phyloP scores from a whole-genome alignment of 2,888 invertebrate genomes.

The Sminthurinus aureus region DNA sequence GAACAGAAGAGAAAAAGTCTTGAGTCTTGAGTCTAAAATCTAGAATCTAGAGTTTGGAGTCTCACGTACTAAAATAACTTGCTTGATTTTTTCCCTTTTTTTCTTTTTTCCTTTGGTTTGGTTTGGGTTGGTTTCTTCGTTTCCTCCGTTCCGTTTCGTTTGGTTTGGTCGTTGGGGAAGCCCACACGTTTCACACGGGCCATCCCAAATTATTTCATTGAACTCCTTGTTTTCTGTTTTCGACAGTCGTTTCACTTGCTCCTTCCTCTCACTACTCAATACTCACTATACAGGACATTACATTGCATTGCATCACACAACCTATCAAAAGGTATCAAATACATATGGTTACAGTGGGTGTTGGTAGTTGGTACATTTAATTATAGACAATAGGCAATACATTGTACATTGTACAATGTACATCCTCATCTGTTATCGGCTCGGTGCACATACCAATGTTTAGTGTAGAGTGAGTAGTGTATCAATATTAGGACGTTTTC shows the following conservation, averaged over 20 bases:
- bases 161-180: background rate
- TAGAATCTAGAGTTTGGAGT: too few species aligned
- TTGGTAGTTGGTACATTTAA: background rate
- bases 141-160: background rate
- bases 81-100: background rate
- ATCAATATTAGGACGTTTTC: too few species aligned
- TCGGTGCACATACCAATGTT: too few species aligned
- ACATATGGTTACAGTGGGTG: background rate
- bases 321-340: too few species aligned
- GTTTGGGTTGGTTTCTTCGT: background rate
- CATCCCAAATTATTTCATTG: conserved; percentile 10
- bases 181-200: background rate
- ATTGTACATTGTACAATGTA: too few species aligned
- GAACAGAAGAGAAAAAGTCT: background rate
- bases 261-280: background rate
- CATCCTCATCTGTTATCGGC: too few species aligned
- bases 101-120: background rate
- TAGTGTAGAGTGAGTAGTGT: too few species aligned
- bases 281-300: background rate
- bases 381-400: background rate
- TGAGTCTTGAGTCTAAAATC: background rate
- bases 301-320: background rate
- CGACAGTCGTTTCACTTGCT: background rate
- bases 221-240: background rate
- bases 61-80: conserved; percentile 8